Base-by-base conservation (phyloP, 2,113 vertebrate genomes). In the Colossoma macropomum region DNA sequence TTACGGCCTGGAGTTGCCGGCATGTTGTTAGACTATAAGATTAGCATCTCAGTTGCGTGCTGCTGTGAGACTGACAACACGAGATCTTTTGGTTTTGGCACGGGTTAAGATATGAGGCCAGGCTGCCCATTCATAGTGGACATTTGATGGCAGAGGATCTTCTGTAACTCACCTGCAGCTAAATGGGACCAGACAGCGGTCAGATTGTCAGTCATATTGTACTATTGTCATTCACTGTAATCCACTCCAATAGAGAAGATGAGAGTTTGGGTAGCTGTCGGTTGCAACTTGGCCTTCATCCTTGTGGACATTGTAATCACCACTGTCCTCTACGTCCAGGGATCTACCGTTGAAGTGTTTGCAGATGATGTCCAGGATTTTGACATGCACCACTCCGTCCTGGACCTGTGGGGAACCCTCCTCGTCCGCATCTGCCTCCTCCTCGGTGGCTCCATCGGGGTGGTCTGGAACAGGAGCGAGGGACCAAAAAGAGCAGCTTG, bases 331-430 rank as follows among this genome's bases (percentile, higher is more conserved):
- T 99, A 96, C 32, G 16, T 91, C 23, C 93, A 93, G 0, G 96
- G 95, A 62, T 93, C 91, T 50, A 86, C 86, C 0, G 75, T 92
- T 60, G 87, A 38, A 16, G 88, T 87, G 12, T 93, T 99, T 83
- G 86, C 86, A 54, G 88, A 96, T 50, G 97, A 98, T 45, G 41
- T 93, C 41, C 81, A 88, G 50, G 87, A 96, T 85, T 99, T 98
- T 84, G 94, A 95, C 81, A 85, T 99, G 88, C 93, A 95, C 9
- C 89, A 87, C 71, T 98, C 96, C 0, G 86, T 92, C 80, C 77
- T 98, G 92, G 98, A 98, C 89, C 90, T 98, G 6, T 99, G 97
- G 97, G 95, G 92, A 0, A 92, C 91, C 12, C 93, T 94, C 81
- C 86, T 98, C 41, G 92, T 97, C 83, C 91, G 98, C 86, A 92